Conservation (phyloP, 2,888 invertebrate genomes). For the Caenorhabditis sp. region DNA sequence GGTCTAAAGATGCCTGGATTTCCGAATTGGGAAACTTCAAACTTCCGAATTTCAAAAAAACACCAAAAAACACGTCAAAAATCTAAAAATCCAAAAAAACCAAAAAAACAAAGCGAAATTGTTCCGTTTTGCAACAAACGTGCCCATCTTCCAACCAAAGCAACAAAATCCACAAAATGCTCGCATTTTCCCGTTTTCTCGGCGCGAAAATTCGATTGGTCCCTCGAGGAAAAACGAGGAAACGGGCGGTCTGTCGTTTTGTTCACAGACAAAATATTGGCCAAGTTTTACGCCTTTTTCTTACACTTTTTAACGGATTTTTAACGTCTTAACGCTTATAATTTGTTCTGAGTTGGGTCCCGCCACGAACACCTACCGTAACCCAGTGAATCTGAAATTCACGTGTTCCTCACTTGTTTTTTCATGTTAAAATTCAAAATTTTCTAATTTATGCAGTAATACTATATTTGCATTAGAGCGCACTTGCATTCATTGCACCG, state of each 20-base stretch:
- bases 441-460: no score
- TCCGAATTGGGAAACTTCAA: no score
- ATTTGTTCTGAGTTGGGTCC: background rate
- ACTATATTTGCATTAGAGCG: slow-evolving; percentile 8
- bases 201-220: slow-evolving; percentile 59
- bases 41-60: slow-evolving; percentile 1
- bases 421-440: no score
- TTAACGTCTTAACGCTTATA: background rate
- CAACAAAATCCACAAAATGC: background rate
- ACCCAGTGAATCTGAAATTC: no score
- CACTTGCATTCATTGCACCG: slow-evolving; percentile 11
- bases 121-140: slow-evolving; percentile 1
- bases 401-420: no score
- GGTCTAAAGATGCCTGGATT: slow-evolving; percentile 26
- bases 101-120: slow-evolving; percentile 17
- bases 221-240: slow-evolving; percentile 38
- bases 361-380: background rate
- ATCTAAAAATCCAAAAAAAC: slow-evolving; percentile 30
- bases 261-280: slow-evolving; percentile 17
- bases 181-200: slow-evolving; percentile 14
- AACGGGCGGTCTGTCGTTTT: background rate
- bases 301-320: background rate
- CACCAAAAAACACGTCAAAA: slow-evolving; percentile 26
- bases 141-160: no score
- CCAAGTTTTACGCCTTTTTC: slow-evolving; percentile 44